Evolutionary conservation across 2,888 invertebrate species (phyloP).

Genomic region (Agriopis aurantiaria): DNA sequence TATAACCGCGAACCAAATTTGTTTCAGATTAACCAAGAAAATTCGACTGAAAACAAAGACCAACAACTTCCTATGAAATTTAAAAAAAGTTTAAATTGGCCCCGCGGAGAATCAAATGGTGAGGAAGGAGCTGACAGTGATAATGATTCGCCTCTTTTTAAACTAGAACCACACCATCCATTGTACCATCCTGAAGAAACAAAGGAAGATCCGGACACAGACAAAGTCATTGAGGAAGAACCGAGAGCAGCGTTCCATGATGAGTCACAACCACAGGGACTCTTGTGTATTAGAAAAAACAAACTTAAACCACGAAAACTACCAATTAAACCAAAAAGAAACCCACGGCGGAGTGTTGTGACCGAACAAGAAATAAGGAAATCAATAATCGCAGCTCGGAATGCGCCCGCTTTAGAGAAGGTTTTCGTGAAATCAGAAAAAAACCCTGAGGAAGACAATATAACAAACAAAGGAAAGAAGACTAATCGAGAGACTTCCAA

Average conservation of each 20-base stretch:
- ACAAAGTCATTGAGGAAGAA: background rate
- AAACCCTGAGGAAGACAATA: background rate
- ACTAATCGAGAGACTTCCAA: background rate
- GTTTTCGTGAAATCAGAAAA: background rate
- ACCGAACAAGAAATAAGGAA: background rate
- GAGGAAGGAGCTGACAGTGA: background rate
- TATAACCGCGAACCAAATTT: background rate
- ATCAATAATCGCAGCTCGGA: background rate
- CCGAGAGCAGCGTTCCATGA: background rate
- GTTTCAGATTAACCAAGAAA: background rate
- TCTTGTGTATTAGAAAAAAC: background rate
- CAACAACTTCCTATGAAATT: background rate
- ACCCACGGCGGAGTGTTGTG: constrained; percentile 2
- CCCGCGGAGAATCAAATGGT: background rate
- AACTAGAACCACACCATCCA: background rate
- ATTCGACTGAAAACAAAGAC: background rate
- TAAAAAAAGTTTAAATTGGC: constrained; percentile 7
- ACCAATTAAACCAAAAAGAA: background rate
- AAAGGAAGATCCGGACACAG: background rate
- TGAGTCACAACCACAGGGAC: background rate
- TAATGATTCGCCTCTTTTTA: background rate
- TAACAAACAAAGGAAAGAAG: background rate
- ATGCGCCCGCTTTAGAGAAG: background rate
- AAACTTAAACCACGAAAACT: background rate
- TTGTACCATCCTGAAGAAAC: background rate